Evolutionary conservation across 2,888 invertebrate species (phyloP).

Genomic region (Andrena bicolor): DNA sequence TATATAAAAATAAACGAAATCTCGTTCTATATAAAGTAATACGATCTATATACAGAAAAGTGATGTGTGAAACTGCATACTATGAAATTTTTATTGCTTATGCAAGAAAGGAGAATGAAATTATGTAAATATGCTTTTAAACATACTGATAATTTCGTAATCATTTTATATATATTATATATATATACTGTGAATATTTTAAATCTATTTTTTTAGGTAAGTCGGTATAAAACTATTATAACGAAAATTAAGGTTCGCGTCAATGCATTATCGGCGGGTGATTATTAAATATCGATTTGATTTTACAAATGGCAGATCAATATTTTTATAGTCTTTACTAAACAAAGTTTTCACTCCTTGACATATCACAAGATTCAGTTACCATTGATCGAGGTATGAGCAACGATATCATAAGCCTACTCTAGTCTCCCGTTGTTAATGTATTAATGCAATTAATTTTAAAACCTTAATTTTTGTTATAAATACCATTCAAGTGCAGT

Average conservation of each 20-base stretch:
- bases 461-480: conserved; percentile 39
- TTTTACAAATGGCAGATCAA: neutral
- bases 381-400: conserved; percentile 1
- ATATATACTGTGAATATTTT: conserved; percentile 33
- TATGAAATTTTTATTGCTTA: conserved; percentile 32
- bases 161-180: conserved; percentile 21
- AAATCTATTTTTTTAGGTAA: conserved; percentile 19
- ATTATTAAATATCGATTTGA: conserved; percentile 12
- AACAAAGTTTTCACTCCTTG: conserved; percentile 2
- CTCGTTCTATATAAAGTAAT: conserved; percentile 28
- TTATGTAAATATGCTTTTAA: conserved; percentile 67
- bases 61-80: conserved; percentile 13
- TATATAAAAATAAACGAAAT: conserved; percentile 40
- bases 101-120: conserved; percentile 51
- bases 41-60: conserved; percentile 21
- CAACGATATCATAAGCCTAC: conserved; percentile 9
- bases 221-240: neutral
- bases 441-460: conserved; percentile 35
- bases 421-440: conserved; percentile 32
- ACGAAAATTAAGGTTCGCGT: conserved; percentile 26
- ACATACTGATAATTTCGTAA: conserved; percentile 39
- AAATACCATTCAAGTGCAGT: conserved; percentile 12
- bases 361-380: neutral
- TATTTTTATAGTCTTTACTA: conserved; percentile 25
- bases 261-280: conserved; percentile 28